Evolutionary conservation across 2,888 invertebrate genomes (phyloP).

Genomic region (Oscheius sp.): DNA sequence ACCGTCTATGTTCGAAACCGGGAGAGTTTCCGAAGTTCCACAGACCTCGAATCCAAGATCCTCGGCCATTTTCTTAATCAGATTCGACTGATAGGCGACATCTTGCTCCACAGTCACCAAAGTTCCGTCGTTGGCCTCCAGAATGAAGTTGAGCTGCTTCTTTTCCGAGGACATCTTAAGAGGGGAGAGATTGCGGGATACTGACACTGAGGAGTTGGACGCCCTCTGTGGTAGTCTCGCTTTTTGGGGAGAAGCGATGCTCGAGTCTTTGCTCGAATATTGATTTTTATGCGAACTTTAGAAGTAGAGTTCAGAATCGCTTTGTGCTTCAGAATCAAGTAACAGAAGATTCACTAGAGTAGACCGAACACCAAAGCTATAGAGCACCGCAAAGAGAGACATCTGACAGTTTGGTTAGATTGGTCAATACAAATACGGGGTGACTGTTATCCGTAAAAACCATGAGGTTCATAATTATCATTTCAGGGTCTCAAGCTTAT

Average conservation of each 20-base stretch:
- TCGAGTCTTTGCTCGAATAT: too few species aligned
- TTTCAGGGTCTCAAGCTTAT: conserved; percentile 56
- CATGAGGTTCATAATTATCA: not conserved
- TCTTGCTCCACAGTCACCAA: conserved; percentile 9
- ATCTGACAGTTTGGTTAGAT: too few species aligned
- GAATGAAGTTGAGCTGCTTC: not conserved
- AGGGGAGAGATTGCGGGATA: not conserved
- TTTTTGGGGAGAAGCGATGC: too few species aligned
- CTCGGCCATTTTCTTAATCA: conserved; percentile 17
- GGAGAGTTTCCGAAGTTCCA: not conserved
- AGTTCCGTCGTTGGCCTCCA: conserved; percentile 9
- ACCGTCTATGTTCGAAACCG: conserved; percentile 4
- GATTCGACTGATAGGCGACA: conserved; percentile 13
- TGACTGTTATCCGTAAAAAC: not conserved
- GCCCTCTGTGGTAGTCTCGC: not conserved
- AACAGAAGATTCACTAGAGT: too few species aligned
- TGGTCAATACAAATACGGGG: too few species aligned
- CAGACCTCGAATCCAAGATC: conserved; percentile 13
- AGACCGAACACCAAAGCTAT: too few species aligned
- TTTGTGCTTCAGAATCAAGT: too few species aligned
- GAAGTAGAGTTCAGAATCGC: too few species aligned
- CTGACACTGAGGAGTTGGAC: not conserved
- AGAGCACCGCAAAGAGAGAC: too few species aligned
- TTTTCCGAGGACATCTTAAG: not conserved
- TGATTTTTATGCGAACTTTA: too few species aligned